These are phyloP conservation scores for Pogonocichla stellata DNA, from an alignment of 2,113 vertebrate genomes.

Conservation along the genomic window DNA sequence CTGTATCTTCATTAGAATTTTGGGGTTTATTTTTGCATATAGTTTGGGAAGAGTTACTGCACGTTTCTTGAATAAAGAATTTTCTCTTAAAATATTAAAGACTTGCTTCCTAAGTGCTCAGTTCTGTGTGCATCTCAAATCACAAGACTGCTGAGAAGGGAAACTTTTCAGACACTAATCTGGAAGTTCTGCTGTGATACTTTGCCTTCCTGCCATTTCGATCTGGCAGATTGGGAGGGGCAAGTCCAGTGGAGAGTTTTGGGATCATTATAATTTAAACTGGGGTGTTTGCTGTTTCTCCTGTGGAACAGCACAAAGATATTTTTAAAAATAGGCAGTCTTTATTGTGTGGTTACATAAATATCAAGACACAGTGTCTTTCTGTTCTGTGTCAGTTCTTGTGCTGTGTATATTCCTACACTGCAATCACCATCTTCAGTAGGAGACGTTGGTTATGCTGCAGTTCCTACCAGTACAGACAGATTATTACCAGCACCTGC, in stretches of 20 bases:
- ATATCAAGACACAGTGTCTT: neutral
- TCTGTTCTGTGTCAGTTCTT: neutral
- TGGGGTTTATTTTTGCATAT: constrained; percentile 20
- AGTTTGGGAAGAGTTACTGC: neutral
- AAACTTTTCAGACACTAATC: neutral
- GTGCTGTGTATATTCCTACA: fast-evolving
- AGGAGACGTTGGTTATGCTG: neutral
- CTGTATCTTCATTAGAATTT: neutral
- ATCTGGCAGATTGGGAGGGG: neutral
- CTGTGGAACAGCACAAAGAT: neutral
- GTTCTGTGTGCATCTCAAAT: constrained; percentile 44
- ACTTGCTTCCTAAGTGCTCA: neutral
- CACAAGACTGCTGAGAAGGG: neutral
- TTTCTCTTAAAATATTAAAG: constrained; percentile 55
- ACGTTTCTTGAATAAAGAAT: constrained; percentile 33
- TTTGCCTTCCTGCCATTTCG: neutral
- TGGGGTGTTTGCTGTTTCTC: neutral
- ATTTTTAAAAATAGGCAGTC: neutral
- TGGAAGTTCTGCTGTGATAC: neutral
- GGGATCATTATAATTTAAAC: neutral
- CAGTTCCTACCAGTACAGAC: neutral
- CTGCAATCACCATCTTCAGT: neutral
- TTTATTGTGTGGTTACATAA: neutral
- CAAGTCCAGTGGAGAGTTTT: neutral
- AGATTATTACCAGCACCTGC: neutral